Percentiles rank a stretch among this genome's conserved stretches.
These are phyloP conservation scores for Arnoldichthys spilopterus DNA, from an alignment of 2,797 vertebrate species.

Conservation along the genomic window DNA sequence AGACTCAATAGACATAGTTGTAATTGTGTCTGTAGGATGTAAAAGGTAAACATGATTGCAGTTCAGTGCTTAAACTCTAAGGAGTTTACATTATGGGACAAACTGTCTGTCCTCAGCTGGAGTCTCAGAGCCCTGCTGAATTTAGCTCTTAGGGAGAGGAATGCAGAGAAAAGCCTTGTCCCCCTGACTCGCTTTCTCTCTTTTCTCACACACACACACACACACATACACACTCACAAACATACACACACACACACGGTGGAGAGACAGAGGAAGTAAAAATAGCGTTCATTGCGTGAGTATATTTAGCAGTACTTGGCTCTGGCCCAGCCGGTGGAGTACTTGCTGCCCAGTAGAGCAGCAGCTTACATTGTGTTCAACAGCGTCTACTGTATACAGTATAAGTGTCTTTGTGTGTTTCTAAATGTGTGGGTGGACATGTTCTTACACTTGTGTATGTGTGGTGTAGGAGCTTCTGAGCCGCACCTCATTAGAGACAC, in stretches of 20 bases:
- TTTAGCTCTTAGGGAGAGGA: constrained; percentile 47
- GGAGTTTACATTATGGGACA: neutral
- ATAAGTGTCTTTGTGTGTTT: constrained; percentile 10
- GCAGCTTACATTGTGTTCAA: constrained; percentile 37
- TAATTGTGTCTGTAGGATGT: neutral
- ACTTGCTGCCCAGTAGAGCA: constrained; percentile 56
- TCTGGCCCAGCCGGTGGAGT: constrained; percentile 58
- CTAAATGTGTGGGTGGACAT: constrained; percentile 7
- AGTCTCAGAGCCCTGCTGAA: constrained; percentile 44
- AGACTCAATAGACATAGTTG: too few relatives aligned
- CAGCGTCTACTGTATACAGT: constrained; percentile 33
- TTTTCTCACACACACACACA: constrained; percentile 3
- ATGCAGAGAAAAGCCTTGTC: constrained; percentile 48
- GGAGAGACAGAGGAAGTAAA: constrained; percentile 66
- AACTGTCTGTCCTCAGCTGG: constrained; percentile 15
- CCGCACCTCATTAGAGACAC: constrained; percentile 90
- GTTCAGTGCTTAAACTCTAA: neutral
- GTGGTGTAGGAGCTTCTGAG: constrained; percentile 87
- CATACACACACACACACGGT: constrained; percentile 13
- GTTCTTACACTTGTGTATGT: neutral
- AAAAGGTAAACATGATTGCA: neutral
- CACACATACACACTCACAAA: constrained; percentile 27
- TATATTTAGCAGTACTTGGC: constrained; percentile 78
- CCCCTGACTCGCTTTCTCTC: constrained; percentile 31
- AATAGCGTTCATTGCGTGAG: constrained; percentile 69